Percentiles rank a stretch among this genome's conserved stretches.
phyloP scores from a whole-genome alignment of 1,140 invertebrate species.

The Lasioglossum albipes region DNA sequence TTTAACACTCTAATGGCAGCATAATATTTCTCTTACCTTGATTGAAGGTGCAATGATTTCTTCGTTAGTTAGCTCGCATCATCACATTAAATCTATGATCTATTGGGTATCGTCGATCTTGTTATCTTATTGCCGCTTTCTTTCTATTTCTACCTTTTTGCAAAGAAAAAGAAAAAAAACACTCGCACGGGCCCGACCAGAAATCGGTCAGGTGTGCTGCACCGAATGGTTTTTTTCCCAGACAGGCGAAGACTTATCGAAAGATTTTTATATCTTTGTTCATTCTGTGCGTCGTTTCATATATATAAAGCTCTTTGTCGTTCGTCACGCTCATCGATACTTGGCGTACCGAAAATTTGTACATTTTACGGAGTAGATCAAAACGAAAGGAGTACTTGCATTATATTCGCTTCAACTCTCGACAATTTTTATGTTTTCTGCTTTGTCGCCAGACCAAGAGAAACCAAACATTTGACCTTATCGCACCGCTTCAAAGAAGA shows the following conservation, averaged over 20 bases:
- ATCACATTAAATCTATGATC: constrained; percentile 52
- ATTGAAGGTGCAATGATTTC: constrained; percentile 1
- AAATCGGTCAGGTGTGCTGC: constrained; percentile 1
- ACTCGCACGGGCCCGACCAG: constrained; percentile 16
- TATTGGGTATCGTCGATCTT: constrained; percentile 12
- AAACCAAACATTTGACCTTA: neutral
- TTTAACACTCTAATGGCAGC: constrained; percentile 55
- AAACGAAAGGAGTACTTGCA: neutral
- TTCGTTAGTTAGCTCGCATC: constrained; percentile 23
- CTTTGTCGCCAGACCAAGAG: neutral
- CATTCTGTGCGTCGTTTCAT: neutral
- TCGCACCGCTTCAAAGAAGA: neutral
- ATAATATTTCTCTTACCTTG: constrained; percentile 57
- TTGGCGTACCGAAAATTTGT: neutral
- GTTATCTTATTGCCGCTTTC: constrained; percentile 28
- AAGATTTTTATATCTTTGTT: neutral
- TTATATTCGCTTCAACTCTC: neutral
- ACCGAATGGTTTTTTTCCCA: neutral
- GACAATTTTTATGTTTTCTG: neutral
- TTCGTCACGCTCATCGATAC: neutral
- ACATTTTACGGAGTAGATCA: neutral
- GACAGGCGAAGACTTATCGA: neutral
- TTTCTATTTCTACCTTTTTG: constrained; percentile 32
- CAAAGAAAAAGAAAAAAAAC: neutral
- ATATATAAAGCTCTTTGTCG: neutral